Conservation (phyloP, 2,888 invertebrate species). For the Phrixothrix hirtus region DNA sequence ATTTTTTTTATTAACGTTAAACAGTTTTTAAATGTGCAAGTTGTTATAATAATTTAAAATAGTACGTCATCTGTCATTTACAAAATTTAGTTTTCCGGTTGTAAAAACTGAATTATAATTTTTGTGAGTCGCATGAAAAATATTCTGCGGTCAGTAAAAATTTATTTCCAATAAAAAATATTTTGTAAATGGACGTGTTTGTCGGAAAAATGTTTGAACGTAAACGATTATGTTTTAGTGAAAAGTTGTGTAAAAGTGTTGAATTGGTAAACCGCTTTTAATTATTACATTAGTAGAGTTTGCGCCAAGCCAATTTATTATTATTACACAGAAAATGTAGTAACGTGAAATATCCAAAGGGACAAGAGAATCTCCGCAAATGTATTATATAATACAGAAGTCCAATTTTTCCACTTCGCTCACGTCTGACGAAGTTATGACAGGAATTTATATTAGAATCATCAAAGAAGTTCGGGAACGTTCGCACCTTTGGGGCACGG, state of each 20-base stretch:
- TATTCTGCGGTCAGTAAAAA: too few species aligned
- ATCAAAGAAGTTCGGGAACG: slow-evolving; percentile 4
- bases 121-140: too few species aligned
- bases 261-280: too few species aligned
- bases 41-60: too few species aligned
- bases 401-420: slow-evolving; percentile 8
- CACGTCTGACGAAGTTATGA: slow-evolving; percentile 1
- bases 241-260: too few species aligned
- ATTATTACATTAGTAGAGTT: neutral
- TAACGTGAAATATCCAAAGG: neutral
- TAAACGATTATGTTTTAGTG: too few species aligned
- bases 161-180: too few species aligned
- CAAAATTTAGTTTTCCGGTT: too few species aligned
- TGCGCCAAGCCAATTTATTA: neutral
- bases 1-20: too few species aligned
- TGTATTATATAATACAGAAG: neutral
- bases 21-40: too few species aligned
- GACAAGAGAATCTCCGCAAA: neutral
- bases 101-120: too few species aligned
- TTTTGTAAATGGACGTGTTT: neutral
- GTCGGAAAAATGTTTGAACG: neutral
- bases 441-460: slow-evolving; percentile 10
- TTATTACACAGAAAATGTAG: neutral
- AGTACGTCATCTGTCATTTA: too few species aligned
- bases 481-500: slow-evolving; percentile 5